Evolutionary conservation across 2,113 vertebrate species (phyloP), one percentile per base, ranked within the genome.

Genomic region (Brachyhypopomus gauderio): DNA sequence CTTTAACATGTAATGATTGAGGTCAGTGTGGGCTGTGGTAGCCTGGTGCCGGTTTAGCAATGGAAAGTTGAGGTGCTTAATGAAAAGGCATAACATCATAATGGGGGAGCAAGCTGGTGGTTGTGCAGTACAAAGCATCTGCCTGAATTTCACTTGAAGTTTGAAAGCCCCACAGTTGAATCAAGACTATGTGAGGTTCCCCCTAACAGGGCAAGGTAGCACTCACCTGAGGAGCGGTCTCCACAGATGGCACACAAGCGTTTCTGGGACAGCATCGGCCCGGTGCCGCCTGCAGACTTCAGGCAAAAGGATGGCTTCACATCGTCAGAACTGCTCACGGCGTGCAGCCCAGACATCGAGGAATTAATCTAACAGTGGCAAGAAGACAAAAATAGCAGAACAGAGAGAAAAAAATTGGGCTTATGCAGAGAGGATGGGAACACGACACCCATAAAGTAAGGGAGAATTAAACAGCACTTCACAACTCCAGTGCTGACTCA

Each of bases 181-280:
- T 63, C 4, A 17, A 64, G 27, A 25, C 16, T 30, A 36, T 75
- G 36, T 14, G 7, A 6, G 58, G 17, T 8, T 7, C 20, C 1
- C 79, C 2, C n/a, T 11, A 56, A 0, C 23, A 20, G 52, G 25
- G 12, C 41, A 69, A 76, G 27, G 3, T 73, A 30, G 17, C 19
- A 83, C 90, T 85, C 88, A 97, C 96, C 96, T 86, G 96, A 97
- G 36, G 96, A 97, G 67, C 96, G 93, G 83, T 97, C 96, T 27
- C 96, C 96, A 76, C 96, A 97, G 91, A 97, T 97, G 86, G 95
- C 94, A 86, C 96, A 97, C 5, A 97, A 88, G 36, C 95, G 92
- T 84, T 96, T 97, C 88, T 96, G 94, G 41, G 93, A 92, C 72
- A 93, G 76, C 87, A 94, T 92, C 83, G 94, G 92, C 77, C 95